Conservation (phyloP, 2,888 invertebrate species). For the Pollenia griseotomentosa region DNA sequence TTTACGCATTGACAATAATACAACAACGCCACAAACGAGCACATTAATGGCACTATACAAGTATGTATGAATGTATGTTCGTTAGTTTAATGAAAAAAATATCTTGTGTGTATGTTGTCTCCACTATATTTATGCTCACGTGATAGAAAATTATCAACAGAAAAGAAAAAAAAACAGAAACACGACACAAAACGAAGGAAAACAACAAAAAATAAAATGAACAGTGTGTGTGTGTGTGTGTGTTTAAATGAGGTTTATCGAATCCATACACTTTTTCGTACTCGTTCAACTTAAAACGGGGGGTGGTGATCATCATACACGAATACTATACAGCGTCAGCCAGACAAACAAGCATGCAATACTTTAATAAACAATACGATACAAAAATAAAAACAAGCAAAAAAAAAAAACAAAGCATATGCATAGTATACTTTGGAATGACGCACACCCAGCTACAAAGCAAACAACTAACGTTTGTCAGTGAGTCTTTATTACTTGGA, state of each 20-base stretch:
- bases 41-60: constrained; percentile 3
- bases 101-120: constrained; percentile 18
- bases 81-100: not conserved
- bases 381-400: not conserved
- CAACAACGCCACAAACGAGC: constrained; percentile 22
- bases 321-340: constrained; percentile 33
- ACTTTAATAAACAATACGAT: constrained; percentile 8
- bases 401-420: constrained; percentile 1
- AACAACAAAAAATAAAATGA: constrained; percentile 46
- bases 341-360: constrained; percentile 57
- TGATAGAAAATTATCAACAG: constrained; percentile 67
- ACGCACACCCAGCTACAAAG: constrained; percentile 46
- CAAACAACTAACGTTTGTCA: constrained; percentile 2
- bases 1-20: constrained; percentile 52
- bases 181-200: constrained; percentile 37
- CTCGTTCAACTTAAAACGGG: constrained; percentile 48
- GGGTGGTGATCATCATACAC: constrained; percentile 64
- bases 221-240: constrained; percentile 27
- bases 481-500: constrained; percentile 5
- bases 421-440: constrained; percentile 35
- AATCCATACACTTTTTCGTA: constrained; percentile 16
- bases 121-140: constrained; percentile 61
- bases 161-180: constrained; percentile 16
- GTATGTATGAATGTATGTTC: constrained; percentile 11
- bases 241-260: constrained; percentile 36